Base-by-base conservation (phyloP, 1,140 invertebrate genomes). In the Microplitis mediator region DNA sequence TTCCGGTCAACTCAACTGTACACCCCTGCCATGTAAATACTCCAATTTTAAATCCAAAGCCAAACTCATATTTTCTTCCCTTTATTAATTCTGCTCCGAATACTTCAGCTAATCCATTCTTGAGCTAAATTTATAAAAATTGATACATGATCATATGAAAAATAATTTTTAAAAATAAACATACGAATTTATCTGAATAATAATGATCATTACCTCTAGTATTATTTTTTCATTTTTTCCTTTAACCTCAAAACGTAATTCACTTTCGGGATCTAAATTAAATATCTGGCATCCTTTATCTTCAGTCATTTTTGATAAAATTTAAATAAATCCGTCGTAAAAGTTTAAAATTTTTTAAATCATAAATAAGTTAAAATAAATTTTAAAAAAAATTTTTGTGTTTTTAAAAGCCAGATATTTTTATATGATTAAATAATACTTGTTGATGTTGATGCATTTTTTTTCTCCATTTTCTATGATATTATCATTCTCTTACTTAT, bases 11-110 rank as follows among this genome's bases (percentile, higher is more conserved):
- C 85, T 96, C 92, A 51, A 98, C 83, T 94, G 73, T 92, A 82
- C 97, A 98, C 2, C 97, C 97, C 83, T 99, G 95, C 91, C 95
- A 99, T 6, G 98, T 98, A 80, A 95, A 99, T 1, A 99, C 93
- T 0, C 98, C 98, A 13, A 98, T 92, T 89, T 99, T 99, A 0
- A 96, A 94, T 3, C 97, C 97, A 4, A 92, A 89, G 31, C 91
- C 90, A 83, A 99, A 99, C 75, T 92, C 92, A 86, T 99, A 99
- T 14, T 92, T 91, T 86, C 97, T 98, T 31, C 95, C 95, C 86
- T 95, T 95, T 0, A 98, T 94, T 69, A 99, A 82, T 87, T 99
- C 98, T 0, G 97, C 97, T 0, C 98, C 98, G 89, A 99, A 99
- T 60, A 99, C 90, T 89, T 99, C 98, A 0, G 96, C 97, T 75